These are phyloP conservation scores for Mormyrops boulengeri DNA, from an alignment of 2,797 vertebrate genomes.

Conservation along the genomic window DNA sequence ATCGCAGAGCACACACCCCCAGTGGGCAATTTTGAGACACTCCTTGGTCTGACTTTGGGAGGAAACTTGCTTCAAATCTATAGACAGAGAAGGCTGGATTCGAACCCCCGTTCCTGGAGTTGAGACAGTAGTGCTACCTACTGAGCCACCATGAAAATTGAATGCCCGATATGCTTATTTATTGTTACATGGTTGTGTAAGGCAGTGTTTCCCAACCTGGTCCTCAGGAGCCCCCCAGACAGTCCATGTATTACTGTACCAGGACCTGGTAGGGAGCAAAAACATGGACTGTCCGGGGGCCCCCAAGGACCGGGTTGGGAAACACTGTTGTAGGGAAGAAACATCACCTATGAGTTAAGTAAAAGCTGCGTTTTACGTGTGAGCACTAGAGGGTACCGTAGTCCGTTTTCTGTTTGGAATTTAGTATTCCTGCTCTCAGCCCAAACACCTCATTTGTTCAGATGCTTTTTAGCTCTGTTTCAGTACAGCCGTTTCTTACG, in stretches of 20 bases:
- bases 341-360: neutral
- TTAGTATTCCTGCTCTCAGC: neutral
- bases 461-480: conserved; percentile 40
- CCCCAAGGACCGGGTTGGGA: neutral
- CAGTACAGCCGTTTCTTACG: conserved; percentile 40
- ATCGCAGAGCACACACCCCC: neutral
- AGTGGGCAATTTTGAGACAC: neutral
- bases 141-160: neutral
- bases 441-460: conserved; percentile 5
- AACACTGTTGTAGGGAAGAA: neutral
- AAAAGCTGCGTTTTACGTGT: neutral
- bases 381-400: neutral
- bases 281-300: neutral
- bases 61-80: neutral
- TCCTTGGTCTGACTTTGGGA: neutral
- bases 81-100: neutral
- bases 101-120: neutral
- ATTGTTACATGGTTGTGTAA: neutral
- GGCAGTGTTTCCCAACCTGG: neutral
- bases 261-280: neutral
- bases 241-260: neutral
- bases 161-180: neutral
- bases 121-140: neutral
- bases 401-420: neutral
- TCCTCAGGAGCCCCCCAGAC: neutral